Base-by-base conservation (phyloP, 1,140 invertebrate genomes). In the Lethocerus indicus region DNA sequence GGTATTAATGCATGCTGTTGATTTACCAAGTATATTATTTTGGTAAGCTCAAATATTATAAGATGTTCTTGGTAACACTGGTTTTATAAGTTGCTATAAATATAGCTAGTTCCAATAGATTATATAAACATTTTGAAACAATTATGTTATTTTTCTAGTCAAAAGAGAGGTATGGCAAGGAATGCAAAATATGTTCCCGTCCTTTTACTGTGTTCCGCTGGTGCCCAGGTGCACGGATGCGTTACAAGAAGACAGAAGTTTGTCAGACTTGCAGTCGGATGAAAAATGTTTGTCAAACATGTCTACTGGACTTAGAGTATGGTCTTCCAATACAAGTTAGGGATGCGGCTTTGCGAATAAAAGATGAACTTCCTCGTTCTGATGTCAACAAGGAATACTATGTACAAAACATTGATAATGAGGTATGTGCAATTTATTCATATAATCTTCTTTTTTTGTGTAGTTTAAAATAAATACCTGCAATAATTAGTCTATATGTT, bases 271-370 rank as follows among this genome's bases (percentile, higher is more conserved):
- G 96, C 67, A 88, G 89, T 41, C 87, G 95, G 57, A 62, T 98
- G 14, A 99, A 99, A 62, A 99, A 99, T 70, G 93, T 98, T 1
- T 99, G 96, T 66, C 96, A 99, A 65, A 99, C 96, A 2, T 99
- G 96, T 68, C 69, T 99, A 2, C 65, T 99, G 26, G 96, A 99
- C 69, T 70, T 99, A 41, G 94, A 98, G 65, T 99, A 96, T 71
- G 95, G 94, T 47, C 61, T 92, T 14, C 87, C 87, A 1, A 90
- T 89, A 56, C 87, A 92, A 75, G 95, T 98, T 3, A 73, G 96
- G 56, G 96, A 99, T 70, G 81, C 87, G 14, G 94, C 94, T 1
- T 67, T 99, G 0, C 91, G 91, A 65, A 79, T 97, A 21, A 86
- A 89, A 58, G 93, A 98, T 64, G 87, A 92, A 55, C 70, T 98